phyloP scores from a whole-genome alignment of 2,113 vertebrate species.

The Gallinago jamesoni region DNA sequence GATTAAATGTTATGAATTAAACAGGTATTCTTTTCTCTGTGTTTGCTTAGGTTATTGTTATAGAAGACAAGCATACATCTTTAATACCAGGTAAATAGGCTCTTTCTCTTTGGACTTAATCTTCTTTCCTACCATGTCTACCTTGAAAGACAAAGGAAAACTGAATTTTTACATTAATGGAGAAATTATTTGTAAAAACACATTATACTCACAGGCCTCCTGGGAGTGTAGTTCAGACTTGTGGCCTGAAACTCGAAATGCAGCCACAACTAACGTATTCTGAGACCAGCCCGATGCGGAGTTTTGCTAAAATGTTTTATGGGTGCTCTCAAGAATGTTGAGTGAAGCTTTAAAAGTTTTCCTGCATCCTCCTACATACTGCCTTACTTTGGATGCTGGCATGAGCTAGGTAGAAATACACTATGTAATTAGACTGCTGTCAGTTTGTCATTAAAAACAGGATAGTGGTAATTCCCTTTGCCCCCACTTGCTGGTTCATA shows the following conservation, averaged over 20 bases:
- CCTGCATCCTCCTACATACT: background rate
- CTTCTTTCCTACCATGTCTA: background rate
- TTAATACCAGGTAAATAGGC: background rate
- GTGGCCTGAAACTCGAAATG: background rate
- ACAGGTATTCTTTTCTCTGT: background rate
- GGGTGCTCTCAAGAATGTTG: background rate
- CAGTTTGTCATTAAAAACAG: background rate
- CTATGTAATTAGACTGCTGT: background rate
- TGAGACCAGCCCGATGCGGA: background rate
- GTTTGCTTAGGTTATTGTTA: background rate
- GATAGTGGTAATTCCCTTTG: fast-evolving
- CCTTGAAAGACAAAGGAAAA: background rate
- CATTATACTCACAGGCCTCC: background rate
- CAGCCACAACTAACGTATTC: background rate
- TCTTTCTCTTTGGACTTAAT: background rate
- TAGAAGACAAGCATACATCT: background rate
- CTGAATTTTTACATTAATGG: background rate
- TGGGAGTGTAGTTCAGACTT: background rate
- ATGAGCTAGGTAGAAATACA: background rate
- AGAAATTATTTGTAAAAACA: background rate
- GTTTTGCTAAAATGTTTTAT: background rate
- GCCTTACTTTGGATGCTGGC: background rate
- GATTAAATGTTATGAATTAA: background rate
- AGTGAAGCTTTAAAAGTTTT: background rate
- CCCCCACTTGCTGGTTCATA: background rate